Evolutionary conservation across 2,888 invertebrate genomes (phyloP).

Genomic region (Epicampocera succincta): DNA sequence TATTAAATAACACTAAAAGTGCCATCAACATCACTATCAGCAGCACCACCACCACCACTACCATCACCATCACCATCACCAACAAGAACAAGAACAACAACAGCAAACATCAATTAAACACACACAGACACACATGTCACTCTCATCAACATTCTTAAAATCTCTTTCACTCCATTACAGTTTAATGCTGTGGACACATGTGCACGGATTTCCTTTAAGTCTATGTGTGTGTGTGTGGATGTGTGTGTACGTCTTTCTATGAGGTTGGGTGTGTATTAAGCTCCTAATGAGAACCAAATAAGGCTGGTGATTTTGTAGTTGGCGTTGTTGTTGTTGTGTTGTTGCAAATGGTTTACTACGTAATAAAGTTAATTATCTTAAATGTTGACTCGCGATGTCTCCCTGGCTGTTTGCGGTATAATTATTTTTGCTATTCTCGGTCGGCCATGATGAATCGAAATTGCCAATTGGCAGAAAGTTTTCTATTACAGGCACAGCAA

Average conservation of each 20-base stretch:
- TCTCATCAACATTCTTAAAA: slow-evolving; percentile 56
- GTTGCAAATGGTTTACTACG: slow-evolving; percentile 58
- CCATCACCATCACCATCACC: slow-evolving; percentile 3
- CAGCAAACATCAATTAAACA: slow-evolving; percentile 7
- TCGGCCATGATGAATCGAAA: background rate
- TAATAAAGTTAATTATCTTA: slow-evolving; percentile 55
- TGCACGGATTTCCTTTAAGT: background rate
- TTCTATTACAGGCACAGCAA: background rate
- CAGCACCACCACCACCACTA: slow-evolving; percentile 11
- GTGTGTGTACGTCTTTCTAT: no score
- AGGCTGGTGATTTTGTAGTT: slow-evolving; percentile 2
- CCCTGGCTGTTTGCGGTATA: background rate
- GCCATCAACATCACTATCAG: slow-evolving; percentile 44
- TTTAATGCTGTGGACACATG: slow-evolving; percentile 41
- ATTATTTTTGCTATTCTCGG: background rate
- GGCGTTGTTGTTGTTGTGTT: slow-evolving; percentile 47
- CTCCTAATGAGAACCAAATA: slow-evolving; percentile 23
- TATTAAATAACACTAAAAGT: slow-evolving; percentile 50
- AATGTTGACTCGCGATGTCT: slow-evolving; percentile 1
- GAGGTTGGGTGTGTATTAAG: slow-evolving; percentile 37
- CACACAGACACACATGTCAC: background rate
- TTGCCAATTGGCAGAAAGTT: no score
- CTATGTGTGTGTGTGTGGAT: background rate
- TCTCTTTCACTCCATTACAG: background rate
- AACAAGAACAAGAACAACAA: background rate